Evolutionary conservation across 2,888 invertebrate genomes (phyloP), one percentile per base, ranked within the genome.

Genomic region (Lycaena phlaeas): DNA sequence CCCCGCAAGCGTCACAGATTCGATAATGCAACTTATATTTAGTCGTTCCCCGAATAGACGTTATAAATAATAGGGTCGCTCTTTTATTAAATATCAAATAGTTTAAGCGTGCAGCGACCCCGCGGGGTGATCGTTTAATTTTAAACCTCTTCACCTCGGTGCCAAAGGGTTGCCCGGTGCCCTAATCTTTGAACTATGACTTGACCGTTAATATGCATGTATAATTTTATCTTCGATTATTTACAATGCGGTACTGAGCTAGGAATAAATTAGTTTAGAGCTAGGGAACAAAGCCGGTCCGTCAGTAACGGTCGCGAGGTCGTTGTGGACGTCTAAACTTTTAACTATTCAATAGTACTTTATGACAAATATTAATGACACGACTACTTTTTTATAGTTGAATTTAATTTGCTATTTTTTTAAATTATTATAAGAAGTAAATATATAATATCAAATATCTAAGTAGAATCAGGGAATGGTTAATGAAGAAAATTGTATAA

Each of bases 121-220:
- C 56, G 44, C 55, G 58, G 61, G 61, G 64, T 62, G 64, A 67
- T 63, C 66, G 62, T 73, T 73, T 67, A 74, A 72, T 74, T 75
- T 67, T 54, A 70, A 73, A 76, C 72, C 72, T 75, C 69, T 74
- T 78, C 67, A 68, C 73, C 68, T 70, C 59, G 57, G 56, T 64
- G 61, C 63, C 63, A 58, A 70, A 79, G 78, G 84, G 82, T 78
- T 75, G 66, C 68, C 72, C 79, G 70, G 65, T 74, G 79, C 78
- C 84, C 77, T 79, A 82, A 82, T 82, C 84, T 84, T 81, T 84
- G 81, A 84, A 84, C 84, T 84, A 77, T 77, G 77, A 79, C 82
- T 82, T 81, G 84, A 84, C 84, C 84, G 84, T 82, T 84, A 81
- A 73, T 76, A 79, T 78, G 82, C 82, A 84, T 84, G 78, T 78